Percentiles rank a stretch among this genome's conserved stretches.
phyloP scores from a whole-genome alignment of 2,113 vertebrate genomes.

The Oncorhynchus mykiss region DNA sequence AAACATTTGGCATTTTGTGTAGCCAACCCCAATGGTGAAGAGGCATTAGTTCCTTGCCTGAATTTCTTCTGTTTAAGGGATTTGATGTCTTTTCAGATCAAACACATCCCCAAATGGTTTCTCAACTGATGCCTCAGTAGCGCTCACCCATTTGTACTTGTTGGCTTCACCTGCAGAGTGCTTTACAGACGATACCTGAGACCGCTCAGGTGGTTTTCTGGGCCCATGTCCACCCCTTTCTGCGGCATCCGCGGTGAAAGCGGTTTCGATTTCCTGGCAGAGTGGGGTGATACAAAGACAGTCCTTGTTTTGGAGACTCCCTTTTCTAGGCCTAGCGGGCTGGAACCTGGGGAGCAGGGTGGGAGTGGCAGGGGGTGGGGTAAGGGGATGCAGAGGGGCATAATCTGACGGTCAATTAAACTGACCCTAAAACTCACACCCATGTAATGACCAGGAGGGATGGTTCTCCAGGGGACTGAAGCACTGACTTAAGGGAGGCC shows the following conservation, averaged over 20 bases:
- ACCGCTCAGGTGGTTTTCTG: constrained; percentile 16
- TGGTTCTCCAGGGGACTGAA: constrained; percentile 30
- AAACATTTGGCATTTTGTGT: too few species aligned
- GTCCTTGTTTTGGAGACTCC: constrained; percentile 54
- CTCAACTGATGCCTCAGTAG: background rate
- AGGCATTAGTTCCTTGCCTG: too few species aligned
- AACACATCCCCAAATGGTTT: background rate
- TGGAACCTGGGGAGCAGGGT: constrained; percentile 50
- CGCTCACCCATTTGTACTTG: constrained; percentile 4
- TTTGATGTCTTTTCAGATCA: background rate
- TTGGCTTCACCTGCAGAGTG: constrained; percentile 30
- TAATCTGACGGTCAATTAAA: constrained; percentile 64
- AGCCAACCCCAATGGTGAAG: too few species aligned
- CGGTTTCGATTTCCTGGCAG: constrained; percentile 67
- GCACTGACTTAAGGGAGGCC: constrained; percentile 18
- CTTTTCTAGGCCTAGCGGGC: constrained; percentile 38
- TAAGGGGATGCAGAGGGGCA: constrained; percentile 32
- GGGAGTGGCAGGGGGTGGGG: constrained; percentile 34
- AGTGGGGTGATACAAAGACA: constrained; percentile 60
- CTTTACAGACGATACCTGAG: constrained; percentile 44
- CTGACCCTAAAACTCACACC: constrained; percentile 37
- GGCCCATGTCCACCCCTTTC: background rate
- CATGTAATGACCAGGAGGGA: constrained; percentile 20
- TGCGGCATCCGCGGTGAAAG: constrained; percentile 54
- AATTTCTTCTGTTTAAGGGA: background rate